These are phyloP conservation scores for Acanthochromis polyacanthus DNA, from an alignment of 2,113 vertebrate species.

Conservation along the genomic window DNA sequence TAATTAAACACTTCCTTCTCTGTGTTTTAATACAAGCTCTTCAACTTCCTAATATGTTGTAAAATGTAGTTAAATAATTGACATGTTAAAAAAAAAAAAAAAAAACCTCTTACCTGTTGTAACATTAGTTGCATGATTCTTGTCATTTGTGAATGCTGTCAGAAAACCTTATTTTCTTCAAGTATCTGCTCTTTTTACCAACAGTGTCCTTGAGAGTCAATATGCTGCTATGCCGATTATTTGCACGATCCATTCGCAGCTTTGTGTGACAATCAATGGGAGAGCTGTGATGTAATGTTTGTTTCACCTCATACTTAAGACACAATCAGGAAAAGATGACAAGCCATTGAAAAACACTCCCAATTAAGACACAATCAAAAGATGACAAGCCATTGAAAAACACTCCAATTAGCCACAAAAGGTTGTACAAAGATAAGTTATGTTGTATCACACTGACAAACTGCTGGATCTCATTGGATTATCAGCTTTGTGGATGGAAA, in stretches of 20 bases:
- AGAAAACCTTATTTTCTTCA: not conserved
- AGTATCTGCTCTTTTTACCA: not conserved
- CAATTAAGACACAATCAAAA: slow-evolving; percentile 28
- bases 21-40: no score
- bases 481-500: not conserved
- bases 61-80: no score
- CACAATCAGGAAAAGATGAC: slow-evolving; percentile 37
- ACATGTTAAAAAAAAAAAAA: no score
- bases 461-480: not conserved
- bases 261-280: not conserved
- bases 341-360: slow-evolving; percentile 3
- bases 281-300: slow-evolving; percentile 38
- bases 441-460: not conserved
- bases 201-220: not conserved
- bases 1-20: no score
- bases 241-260: not conserved
- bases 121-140: no score
- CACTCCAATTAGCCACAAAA: not conserved
- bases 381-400: slow-evolving; percentile 22
- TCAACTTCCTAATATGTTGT: no score
- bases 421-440: not conserved
- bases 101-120: no score
- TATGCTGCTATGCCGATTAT: not conserved
- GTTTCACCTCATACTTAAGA: not conserved
- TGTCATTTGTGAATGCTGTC: not conserved